Evolutionary conservation across 1,140 invertebrate genomes (phyloP), one percentile per base, ranked within the genome.

Genomic region (Eufriesea mexicana): DNA sequence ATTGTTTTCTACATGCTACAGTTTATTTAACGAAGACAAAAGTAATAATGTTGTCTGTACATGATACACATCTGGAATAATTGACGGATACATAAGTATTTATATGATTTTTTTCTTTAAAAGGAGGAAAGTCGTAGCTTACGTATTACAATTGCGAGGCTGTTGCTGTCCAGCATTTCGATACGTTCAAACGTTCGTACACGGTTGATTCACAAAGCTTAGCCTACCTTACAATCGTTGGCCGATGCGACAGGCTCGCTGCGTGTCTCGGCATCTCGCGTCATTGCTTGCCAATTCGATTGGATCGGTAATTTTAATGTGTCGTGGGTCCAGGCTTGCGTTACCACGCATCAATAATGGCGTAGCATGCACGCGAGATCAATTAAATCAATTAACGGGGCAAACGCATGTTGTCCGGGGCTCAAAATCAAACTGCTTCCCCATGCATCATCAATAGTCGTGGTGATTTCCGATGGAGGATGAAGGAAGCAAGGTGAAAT

Each of bases 231-330:
- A 72, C 75, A 85, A 84, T 85, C 64, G 79, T 42, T 61, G 78
- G 55, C 72, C 42, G 79, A n/a, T n/a, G n/a, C n/a, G 35, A 88
- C 70, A 49, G 54, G 20, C n/a, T 76, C 73, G n/a, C 23, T 70
- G 54, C 79, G 70, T 89, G 79, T 76, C 86, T 89, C 86, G 79
- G 79, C 70, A 77, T 79, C 84, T 76, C 83, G 84, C 87, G 80
- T 86, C 81, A 89, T 89, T 89, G 77, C 75, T 68, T 75, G 72
- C 73, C 79, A 88, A 89, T 54, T 87, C 79, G 85, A 89, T 90
- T 79, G 89, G 67, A 89, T 85, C 81, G 79, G 62, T 90, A 85
- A 89, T 90, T 89, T 89, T 89, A 87, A 90, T 89, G 85, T 83
- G 82, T 86, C 82, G 79, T 64, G 55, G 64, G 59, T 54, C 74